Percentiles rank a stretch among this genome's conserved stretches.
phyloP scores from a whole-genome alignment of 2,888 invertebrate species.

The Zootermopsis nevadensis region DNA sequence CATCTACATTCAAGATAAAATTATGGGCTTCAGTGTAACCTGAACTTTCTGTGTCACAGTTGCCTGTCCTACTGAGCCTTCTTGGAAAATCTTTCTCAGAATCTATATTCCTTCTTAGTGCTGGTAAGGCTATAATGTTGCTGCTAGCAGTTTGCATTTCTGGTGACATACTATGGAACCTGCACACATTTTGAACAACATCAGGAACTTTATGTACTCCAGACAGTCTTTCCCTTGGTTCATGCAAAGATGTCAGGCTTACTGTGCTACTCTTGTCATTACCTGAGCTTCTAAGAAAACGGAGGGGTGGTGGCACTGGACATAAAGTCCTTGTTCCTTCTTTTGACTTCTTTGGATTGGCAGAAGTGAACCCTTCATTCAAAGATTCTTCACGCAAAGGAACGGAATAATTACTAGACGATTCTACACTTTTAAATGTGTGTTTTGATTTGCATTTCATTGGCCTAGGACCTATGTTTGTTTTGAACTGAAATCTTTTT shows the following conservation, averaged over 20 bases:
- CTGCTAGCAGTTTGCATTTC: not conserved
- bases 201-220: slow-evolving; percentile 11
- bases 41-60: slow-evolving; percentile 1
- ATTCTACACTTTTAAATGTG: slow-evolving; percentile 47
- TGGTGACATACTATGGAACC: not conserved
- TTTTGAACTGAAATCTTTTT: slow-evolving; percentile 51
- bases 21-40: slow-evolving; percentile 32
- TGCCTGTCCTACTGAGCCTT: not conserved
- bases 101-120: slow-evolving; percentile 1
- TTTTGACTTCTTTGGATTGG: slow-evolving; percentile 38
- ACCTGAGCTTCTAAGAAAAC: slow-evolving; percentile 43
- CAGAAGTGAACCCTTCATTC: slow-evolving; percentile 36
- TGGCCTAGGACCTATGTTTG: slow-evolving; percentile 45
- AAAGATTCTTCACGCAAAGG: slow-evolving; percentile 44
- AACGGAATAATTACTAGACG: slow-evolving; percentile 34
- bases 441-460: slow-evolving; percentile 52
- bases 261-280: not conserved
- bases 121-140: not conserved
- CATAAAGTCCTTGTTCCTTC: slow-evolving; percentile 28
- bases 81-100: not conserved
- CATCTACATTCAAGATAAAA: slow-evolving; percentile 27
- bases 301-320: slow-evolving; percentile 39
- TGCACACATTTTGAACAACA: slow-evolving; percentile 1
- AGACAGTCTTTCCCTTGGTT: not conserved
- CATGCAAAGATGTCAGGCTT: not conserved